A percentile compares a stretch with the other conserved stretches of the same genome.
Evolutionary conservation across 1,140 invertebrate genomes (phyloP).

Genomic region (Tetramorium parvispinum): DNA sequence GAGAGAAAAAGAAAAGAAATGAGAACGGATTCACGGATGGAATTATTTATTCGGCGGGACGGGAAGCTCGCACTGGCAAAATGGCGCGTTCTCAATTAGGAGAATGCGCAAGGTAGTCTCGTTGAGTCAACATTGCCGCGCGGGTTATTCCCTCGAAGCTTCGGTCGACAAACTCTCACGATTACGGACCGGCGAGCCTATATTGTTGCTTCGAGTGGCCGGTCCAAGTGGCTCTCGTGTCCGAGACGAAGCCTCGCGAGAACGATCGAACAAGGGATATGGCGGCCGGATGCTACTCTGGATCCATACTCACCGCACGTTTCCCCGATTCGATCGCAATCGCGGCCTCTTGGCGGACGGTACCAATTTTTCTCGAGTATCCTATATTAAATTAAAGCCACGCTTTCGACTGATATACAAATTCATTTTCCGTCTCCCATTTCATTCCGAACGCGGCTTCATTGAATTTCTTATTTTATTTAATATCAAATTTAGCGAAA

Average conservation of each 20-base stretch:
- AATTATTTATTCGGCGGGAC: constrained; percentile 42
- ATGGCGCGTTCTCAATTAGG: constrained; percentile 61
- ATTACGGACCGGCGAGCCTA: constrained; percentile 61
- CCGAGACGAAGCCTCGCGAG: constrained; percentile 63
- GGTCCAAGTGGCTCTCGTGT: constrained; percentile 64
- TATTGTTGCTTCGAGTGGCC: constrained; percentile 68
- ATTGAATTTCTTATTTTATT: constrained; percentile 19
- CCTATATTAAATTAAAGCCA: background rate
- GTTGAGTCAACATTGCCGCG: constrained; percentile 42
- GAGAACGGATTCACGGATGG: constrained; percentile 44
- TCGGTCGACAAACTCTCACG: constrained; percentile 56
- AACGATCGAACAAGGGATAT: constrained; percentile 67
- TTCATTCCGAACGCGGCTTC: background rate
- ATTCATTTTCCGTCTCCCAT: background rate
- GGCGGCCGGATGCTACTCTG: constrained; percentile 63
- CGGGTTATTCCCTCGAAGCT: constrained; percentile 32
- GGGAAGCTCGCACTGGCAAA: constrained; percentile 36
- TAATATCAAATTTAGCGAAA: constrained; percentile 9
- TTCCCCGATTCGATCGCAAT: constrained; percentile 48
- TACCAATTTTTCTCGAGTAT: constrained; percentile 16
- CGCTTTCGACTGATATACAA: background rate
- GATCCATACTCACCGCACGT: constrained; percentile 48
- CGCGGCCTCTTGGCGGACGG: constrained; percentile 52
- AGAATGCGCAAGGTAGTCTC: constrained; percentile 20
- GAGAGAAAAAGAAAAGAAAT: background rate